Evolutionary conservation across 1,140 invertebrate genomes (phyloP), one percentile per base, ranked within the genome.

Genomic region (Glomeris maerens): DNA sequence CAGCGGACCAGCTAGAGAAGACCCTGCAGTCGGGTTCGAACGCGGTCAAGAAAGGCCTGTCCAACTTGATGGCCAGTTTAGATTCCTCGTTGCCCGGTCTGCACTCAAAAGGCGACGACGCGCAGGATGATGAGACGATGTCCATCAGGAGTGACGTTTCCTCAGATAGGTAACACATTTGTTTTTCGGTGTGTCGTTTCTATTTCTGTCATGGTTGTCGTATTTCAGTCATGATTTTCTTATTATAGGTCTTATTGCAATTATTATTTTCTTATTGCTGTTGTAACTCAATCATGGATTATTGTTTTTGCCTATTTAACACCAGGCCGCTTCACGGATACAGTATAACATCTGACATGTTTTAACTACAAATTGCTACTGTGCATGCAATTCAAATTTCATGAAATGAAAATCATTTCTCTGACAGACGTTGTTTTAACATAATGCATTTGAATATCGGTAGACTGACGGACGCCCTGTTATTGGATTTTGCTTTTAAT

Each of bases 51-150:
- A 84, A 83, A 62, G 82, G 83, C 3, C 76, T 86, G 51, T 79
- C 74, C 23, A 83, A 76, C 56, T 72, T 86, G 22, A 83, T 84
- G 73, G 83, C 81, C 29, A 83, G 81, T 3, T 75, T 87, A 42
- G 83, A 88, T 66, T 82, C 80, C 17, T 81, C 81, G 2, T 63
- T 86, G 23, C 79, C 79, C 57, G 54, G 52, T 48, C 48, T 67
- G 74, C 0, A 76, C 76, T 1, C 75, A 78, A 0, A 80, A 84
- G 59, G 82, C 84, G 60, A 67, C 70, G n/a, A 23, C 45, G 36
- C 42, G 13, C 39, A 52, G 10, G 54, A 58, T 46, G 45, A 10
- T 17, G 55, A 57, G 4, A 55, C 14, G 0, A 65, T 78, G 25
- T 81, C 79, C 25, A 73, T 79, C 53, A 72, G 79, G 50, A 83